These are phyloP conservation scores for Dysidea cf. avara DNA, from an alignment of 37 sponge, comb jelly and placozoan genomes.

Conservation along the genomic window DNA sequence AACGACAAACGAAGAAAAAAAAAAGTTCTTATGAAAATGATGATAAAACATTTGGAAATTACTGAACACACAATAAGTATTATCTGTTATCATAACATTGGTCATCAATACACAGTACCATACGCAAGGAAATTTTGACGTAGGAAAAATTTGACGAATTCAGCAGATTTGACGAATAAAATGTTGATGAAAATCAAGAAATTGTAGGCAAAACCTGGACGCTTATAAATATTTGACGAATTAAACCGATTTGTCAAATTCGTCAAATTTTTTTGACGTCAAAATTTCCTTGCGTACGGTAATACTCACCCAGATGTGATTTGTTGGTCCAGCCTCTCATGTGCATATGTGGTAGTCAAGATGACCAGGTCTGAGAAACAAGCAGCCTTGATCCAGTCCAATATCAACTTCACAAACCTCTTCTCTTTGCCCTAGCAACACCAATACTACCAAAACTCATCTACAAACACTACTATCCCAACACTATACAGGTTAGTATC, in stretches of 20 bases:
- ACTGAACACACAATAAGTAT: neutral
- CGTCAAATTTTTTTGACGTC: no score
- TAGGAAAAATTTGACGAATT: no score
- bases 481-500: no score
- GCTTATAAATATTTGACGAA: no score
- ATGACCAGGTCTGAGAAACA: constrained; percentile 19
- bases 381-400: constrained; percentile 36
- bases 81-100: neutral
- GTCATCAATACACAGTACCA: neutral
- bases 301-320: constrained; percentile 48
- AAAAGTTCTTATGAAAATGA: neutral
- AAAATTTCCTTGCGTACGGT: no score
- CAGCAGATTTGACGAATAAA: no score
- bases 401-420: constrained; percentile 25
- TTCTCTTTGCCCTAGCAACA: constrained; percentile 29
- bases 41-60: neutral
- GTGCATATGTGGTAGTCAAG: constrained; percentile 50
- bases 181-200: no score
- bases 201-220: no score
- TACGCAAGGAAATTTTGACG: no score
- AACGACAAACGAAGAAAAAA: neutral
- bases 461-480: neutral
- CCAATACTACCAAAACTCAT: neutral
- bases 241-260: no score
- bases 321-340: constrained; percentile 61